Conservation (phyloP, 1,140 invertebrate genomes). For the Paraescarpia echinospica region DNA sequence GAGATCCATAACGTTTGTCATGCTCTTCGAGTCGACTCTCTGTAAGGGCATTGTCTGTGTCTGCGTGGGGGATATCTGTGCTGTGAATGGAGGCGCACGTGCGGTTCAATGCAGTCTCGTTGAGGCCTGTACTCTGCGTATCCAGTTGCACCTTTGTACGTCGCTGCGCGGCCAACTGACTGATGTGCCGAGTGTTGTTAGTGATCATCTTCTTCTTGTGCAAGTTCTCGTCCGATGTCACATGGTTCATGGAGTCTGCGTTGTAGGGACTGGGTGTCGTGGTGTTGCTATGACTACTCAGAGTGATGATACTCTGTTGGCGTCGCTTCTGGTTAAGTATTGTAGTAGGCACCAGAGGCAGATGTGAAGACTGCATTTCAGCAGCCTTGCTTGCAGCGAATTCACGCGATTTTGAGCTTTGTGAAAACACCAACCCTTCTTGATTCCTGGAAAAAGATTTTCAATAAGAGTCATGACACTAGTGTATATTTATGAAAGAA, state of each 20-base stretch:
- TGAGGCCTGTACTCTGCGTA: neutral
- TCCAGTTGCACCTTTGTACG: slow-evolving; percentile 11
- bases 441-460: slow-evolving; percentile 36
- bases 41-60: slow-evolving; percentile 38
- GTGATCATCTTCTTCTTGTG: slow-evolving; percentile 34
- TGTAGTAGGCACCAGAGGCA: neutral
- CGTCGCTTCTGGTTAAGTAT: neutral
- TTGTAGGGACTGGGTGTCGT: neutral
- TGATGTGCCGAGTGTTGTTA: slow-evolving; percentile 51
- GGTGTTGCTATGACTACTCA: slow-evolving; percentile 21
- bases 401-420: slow-evolving; percentile 42
- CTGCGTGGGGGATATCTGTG: slow-evolving; percentile 33
- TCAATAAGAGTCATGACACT: neutral
- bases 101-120: slow-evolving; percentile 24
- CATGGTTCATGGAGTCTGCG: neutral
- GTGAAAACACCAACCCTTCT: slow-evolving; percentile 45
- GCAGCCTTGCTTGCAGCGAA: slow-evolving; percentile 31
- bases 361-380: neutral
- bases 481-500: neutral
- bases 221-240: neutral
- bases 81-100: slow-evolving; percentile 26
- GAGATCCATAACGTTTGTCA: slow-evolving; percentile 38
- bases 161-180: slow-evolving; percentile 49
- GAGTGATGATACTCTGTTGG: slow-evolving; percentile 14
- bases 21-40: slow-evolving; percentile 51